Percentiles rank a stretch among this genome's conserved stretches.
Evolutionary conservation across 2,113 vertebrate species (phyloP).

Genomic region (Notiomystis cincta): DNA sequence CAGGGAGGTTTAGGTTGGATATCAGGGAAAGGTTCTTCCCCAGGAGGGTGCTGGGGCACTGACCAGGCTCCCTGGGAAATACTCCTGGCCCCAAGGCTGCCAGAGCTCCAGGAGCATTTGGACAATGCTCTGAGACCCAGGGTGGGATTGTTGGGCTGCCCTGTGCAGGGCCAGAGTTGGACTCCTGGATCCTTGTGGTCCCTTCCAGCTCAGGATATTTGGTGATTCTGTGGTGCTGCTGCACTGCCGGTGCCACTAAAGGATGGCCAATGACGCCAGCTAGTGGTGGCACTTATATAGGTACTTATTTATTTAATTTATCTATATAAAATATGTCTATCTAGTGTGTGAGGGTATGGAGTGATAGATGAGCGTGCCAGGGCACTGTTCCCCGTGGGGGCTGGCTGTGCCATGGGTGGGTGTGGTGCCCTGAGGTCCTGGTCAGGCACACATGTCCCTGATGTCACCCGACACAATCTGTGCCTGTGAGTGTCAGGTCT

Average conservation of each 20-base stretch:
- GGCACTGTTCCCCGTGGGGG: background rate
- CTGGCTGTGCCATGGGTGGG: background rate
- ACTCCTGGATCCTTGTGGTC: background rate
- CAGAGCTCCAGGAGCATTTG: background rate
- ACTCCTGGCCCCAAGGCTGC: background rate
- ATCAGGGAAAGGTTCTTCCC: background rate
- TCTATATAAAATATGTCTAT: fast-evolving
- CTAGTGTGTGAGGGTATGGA: fast-evolving
- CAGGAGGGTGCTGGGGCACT: background rate
- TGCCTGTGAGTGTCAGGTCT: background rate
- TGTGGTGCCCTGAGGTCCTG: fast-evolving
- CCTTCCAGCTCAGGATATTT: background rate
- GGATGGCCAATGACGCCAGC: constrained; percentile 36
- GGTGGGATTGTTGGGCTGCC: background rate
- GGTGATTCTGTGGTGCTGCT: background rate
- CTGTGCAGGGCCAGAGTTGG: background rate
- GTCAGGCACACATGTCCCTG: background rate
- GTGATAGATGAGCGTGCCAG: background rate
- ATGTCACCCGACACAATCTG: fast-evolving
- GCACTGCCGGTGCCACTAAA: background rate
- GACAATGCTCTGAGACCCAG: fast-evolving
- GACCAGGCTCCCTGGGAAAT: background rate
- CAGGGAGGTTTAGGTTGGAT: background rate
- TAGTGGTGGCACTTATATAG: background rate
- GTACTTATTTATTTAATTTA: background rate